These are phyloP conservation scores for Copidosoma aretas DNA, from an alignment of 2,888 invertebrate species.

Conservation along the genomic window DNA sequence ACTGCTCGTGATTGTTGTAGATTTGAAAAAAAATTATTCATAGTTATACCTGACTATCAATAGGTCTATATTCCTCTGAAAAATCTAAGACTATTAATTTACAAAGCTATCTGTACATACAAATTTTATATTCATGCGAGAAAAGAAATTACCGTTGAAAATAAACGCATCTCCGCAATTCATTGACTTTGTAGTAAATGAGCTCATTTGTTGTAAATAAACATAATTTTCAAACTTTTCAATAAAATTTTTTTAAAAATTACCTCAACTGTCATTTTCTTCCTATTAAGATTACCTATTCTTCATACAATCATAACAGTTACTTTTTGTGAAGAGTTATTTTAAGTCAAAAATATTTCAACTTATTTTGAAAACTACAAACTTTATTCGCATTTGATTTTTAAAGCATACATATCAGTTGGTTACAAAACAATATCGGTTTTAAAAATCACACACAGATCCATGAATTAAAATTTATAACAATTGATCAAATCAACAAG, in stretches of 20 bases:
- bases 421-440: conserved; percentile 7
- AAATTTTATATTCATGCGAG: conserved; percentile 62
- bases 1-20: conserved; percentile 60
- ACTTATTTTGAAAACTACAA: conserved; percentile 2
- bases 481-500: conserved; percentile 66
- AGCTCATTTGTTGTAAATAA: conserved; percentile 43
- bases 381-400: neutral
- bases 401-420: neutral
- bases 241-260: conserved; percentile 39
- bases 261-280: conserved; percentile 7
- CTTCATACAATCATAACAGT: no score
- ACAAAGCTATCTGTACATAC: conserved; percentile 62
- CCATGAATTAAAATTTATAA: conserved; percentile 31
- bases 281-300: conserved; percentile 2
- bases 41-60: conserved; percentile 51
- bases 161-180: conserved; percentile 39
- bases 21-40: conserved; percentile 58
- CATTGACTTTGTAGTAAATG: conserved; percentile 42
- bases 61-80: conserved; percentile 60
- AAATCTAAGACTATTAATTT: conserved; percentile 61
- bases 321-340: no score
- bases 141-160: conserved; percentile 50
- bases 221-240: conserved; percentile 43
- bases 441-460: neutral
- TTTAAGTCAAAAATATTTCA: neutral